Evolutionary conservation across 2,113 vertebrate species (phyloP).

Genomic region (Calidris pugnax): DNA sequence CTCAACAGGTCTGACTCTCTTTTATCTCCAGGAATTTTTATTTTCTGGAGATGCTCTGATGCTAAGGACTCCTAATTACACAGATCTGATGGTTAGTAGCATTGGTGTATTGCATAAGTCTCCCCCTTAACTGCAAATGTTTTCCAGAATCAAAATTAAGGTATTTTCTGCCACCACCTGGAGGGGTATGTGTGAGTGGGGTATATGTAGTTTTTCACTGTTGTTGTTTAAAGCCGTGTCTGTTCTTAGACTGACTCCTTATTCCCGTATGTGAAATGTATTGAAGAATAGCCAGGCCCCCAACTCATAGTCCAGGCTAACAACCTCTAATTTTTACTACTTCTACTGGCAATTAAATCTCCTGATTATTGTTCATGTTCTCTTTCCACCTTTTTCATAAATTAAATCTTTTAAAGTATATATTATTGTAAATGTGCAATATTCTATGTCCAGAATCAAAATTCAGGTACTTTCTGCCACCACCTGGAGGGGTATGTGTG

Average conservation of each 20-base stretch:
- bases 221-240: neutral
- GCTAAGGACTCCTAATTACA: neutral
- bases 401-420: neutral
- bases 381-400: neutral
- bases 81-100: neutral
- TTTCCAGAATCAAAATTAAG: neutral
- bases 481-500: too few species aligned
- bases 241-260: too few species aligned
- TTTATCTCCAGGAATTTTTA: neutral
- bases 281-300: neutral
- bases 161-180: neutral
- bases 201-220: neutral
- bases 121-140: accelerated
- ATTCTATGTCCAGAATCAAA: too few species aligned
- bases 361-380: neutral
- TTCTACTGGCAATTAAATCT: too few species aligned
- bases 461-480: too few species aligned
- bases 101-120: neutral
- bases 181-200: neutral
- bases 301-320: neutral
- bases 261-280: neutral
- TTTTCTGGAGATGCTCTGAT: neutral
- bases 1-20: neutral
- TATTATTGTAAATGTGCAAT: neutral
- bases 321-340: neutral